Percentiles rank a stretch among this genome's conserved stretches.
phyloP scores from a whole-genome alignment of 2,888 invertebrate species.

The Xestia ashworthii region DNA sequence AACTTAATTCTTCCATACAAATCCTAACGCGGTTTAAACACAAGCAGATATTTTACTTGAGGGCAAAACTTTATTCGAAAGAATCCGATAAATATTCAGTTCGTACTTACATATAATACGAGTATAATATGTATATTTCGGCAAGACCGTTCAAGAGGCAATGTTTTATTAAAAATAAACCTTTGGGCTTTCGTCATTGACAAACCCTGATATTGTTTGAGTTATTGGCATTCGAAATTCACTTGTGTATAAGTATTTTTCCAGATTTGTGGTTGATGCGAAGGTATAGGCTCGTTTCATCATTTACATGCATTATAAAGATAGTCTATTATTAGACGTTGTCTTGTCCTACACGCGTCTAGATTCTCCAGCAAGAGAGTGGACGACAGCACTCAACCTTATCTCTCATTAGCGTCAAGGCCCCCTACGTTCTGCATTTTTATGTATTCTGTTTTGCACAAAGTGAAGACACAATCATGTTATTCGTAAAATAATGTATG shows the following conservation, averaged over 20 bases:
- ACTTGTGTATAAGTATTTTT: background rate
- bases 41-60: background rate
- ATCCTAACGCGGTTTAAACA: background rate
- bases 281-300: background rate
- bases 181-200: background rate
- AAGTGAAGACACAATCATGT: background rate
- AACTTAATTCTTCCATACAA: background rate
- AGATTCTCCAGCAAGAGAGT: constrained; percentile 37
- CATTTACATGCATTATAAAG: constrained; percentile 8
- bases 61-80: background rate
- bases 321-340: constrained; percentile 15
- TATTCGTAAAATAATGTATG: constrained; percentile 14
- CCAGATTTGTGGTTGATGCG: background rate
- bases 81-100: background rate
- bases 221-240: background rate
- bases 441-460: constrained; percentile 36
- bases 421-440: constrained; percentile 57
- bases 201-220: background rate
- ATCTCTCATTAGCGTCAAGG: constrained; percentile 76
- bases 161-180: background rate
- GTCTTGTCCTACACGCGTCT: constrained; percentile 19
- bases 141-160: background rate
- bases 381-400: constrained; percentile 68
- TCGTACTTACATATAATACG: too few relatives aligned
- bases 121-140: background rate